Base-by-base conservation (phyloP, 2,113 vertebrate genomes). In the Herpailurus yagouaroundi region DNA sequence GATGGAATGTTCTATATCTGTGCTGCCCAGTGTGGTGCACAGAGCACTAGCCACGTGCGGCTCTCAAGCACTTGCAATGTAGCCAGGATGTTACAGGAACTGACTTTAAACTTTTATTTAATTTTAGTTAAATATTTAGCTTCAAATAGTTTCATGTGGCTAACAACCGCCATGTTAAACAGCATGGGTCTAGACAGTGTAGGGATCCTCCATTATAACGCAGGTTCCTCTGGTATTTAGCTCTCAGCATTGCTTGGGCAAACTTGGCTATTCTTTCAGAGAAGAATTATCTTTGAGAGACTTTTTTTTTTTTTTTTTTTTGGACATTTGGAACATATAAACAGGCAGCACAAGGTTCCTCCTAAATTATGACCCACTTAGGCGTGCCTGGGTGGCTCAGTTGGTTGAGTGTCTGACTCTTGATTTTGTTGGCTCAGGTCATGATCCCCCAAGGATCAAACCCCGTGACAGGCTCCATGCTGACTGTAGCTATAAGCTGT, bases 21-120 rank as follows among this genome's bases (percentile, higher is more conserved):
- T 77, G 36, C 87, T 81, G 36, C 50, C 68, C 69, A 14, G 1
- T 29, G 38, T n/a, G 63, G 66, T 84, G 16, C 45, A 9, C 45
- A 45, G 45, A 29, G 52, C 92, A 63, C 14, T 52, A 50, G 73
- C 94, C 83, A 64, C 31, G 1, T 31, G 38, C 63, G 76, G 89
- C 57, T 66, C 16, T 21, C 4, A 7, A 71, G n/a, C 89, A 25
- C 48, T 87, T 76, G 77, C 8, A 80, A 52, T 88, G 52, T 91
- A 84, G 88, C 74, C 45, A 16, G 12, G 76, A 80, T 45, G 23
- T 55, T 82, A 10, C 45, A 85, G 66, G 23, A 95, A 85, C 45
- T 89, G 84, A 85, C 23, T 96, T 92, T 36, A 31, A 71, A 18
- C 50, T 84, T 95, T 83, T 91, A 66, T 79, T 87, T 86, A 79